Base-by-base conservation (phyloP, 92 coral and sea anemone species). In the Zoanthus sociatus region DNA sequence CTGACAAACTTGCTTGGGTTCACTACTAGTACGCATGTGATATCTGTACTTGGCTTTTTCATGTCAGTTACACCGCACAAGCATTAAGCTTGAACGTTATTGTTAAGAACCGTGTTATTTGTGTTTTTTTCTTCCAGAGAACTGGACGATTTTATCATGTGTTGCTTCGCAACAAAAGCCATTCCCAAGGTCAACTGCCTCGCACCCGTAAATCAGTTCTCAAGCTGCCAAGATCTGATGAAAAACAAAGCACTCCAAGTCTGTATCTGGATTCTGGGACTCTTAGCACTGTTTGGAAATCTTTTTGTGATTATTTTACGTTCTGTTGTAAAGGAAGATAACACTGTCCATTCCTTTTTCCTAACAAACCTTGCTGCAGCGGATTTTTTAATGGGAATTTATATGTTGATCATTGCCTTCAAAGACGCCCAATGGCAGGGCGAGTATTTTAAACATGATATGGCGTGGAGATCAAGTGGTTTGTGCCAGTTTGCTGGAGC, bases 211-310 rank as follows among this genome's bases (percentile, higher is more conserved):
- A 90, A 94, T 77, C 91, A 66, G 48, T 94, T 96, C 75, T 96
- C 98, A 1, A 96, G 98, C 79, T 96, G 98, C 69, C 88, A 87
- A 17, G 98, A 94, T 66, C 90, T 96, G 55, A 94, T 96, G 93
- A 96, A 96, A 77, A 96, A 96, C 88, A 89, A 71, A 73, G 87
- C 94, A 16, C 86, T 91, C 42, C 93, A 91, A 54, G 89, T 86
- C 55, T 89, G 63, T 46, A 83, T 94, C n/a, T 96, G 98, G 98
- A 88, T 96, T 47, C 87, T 96, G 44, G 98, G 98, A 8, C 83
- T 96, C 37, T 56, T 92, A 50, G 98, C 98, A 7, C 76, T 96
- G 54, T 31, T 92, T 26, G 98, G 98, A 0, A 96, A 96, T 78
- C 44, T 91, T 15, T 87, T 90, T 58, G 98, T 96, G 17, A 83